phyloP scores from a whole-genome alignment of 2,113 vertebrate species.

The Mystacornis crossleyi region DNA sequence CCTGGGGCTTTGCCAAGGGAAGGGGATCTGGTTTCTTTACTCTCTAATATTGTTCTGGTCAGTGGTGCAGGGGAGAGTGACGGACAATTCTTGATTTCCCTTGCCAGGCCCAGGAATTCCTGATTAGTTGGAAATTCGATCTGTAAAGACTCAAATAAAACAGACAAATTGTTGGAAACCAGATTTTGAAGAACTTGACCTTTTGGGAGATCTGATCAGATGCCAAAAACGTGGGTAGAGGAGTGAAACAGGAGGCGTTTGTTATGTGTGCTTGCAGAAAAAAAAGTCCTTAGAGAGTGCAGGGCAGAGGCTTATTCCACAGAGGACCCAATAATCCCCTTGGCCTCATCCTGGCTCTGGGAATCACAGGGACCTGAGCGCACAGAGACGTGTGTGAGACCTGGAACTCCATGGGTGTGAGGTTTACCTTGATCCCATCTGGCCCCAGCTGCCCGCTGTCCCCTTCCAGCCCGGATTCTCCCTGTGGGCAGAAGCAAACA shows the following conservation, averaged over 20 bases:
- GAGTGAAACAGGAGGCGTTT: conserved; percentile 11
- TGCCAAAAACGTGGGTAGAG: conserved; percentile 34
- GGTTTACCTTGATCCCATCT: conserved; percentile 85
- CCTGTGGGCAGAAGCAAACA: conserved; percentile 73
- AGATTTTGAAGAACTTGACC: conserved; percentile 19
- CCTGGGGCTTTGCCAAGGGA: neutral
- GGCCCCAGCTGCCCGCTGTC: conserved; percentile 83
- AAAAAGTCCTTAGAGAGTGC: neutral
- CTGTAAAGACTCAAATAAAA: conserved; percentile 9
- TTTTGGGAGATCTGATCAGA: conserved; percentile 27
- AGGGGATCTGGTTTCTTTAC: neutral
- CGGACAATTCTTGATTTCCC: neutral
- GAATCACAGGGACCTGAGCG: neutral
- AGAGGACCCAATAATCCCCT: neutral
- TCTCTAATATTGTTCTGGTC: neutral
- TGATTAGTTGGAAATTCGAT: conserved; percentile 25
- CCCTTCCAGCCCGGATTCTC: conserved; percentile 89
- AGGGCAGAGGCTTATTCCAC: neutral
- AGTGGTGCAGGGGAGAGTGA: neutral
- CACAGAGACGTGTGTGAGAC: neutral
- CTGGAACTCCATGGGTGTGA: rapidly evolving
- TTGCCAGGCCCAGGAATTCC: conserved; percentile 22
- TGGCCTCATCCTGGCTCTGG: neutral
- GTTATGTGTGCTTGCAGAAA: neutral
- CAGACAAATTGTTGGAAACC: conserved; percentile 35